phyloP scores from a whole-genome alignment of 1,140 invertebrate genomes.

The Hycleus phaleratus region DNA sequence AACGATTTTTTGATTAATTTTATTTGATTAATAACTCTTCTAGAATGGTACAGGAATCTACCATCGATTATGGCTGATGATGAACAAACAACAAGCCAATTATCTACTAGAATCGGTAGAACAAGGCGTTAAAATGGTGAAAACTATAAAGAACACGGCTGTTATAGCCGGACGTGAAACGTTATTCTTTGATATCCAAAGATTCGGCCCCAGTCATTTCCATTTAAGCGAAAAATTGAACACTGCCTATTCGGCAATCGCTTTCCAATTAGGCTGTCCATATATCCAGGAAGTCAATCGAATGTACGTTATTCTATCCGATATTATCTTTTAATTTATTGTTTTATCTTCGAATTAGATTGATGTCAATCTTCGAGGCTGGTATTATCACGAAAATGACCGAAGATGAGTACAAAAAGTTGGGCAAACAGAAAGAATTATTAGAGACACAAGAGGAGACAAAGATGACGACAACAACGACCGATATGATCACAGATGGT shows the following conservation, averaged over 20 bases:
- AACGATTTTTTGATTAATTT: not conserved
- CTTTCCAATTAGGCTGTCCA: constrained; percentile 62
- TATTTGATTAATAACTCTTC: constrained; percentile 7
- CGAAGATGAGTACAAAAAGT: constrained; percentile 57
- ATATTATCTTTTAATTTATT: constrained; percentile 1
- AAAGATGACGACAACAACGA: constrained; percentile 25
- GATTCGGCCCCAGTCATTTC: constrained; percentile 59
- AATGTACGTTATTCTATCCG: constrained; percentile 44
- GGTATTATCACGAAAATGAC: constrained; percentile 65
- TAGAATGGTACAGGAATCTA: constrained; percentile 68
- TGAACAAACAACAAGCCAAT: constrained; percentile 47
- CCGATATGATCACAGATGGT: not conserved
- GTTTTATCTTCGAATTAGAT: constrained; percentile 38
- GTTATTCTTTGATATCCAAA: constrained; percentile 59
- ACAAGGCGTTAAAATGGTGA: constrained; percentile 53
- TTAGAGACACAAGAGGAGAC: constrained; percentile 35
- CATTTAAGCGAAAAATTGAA: constrained; percentile 65
- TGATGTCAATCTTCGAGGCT: constrained; percentile 62
- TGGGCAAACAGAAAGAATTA: constrained; percentile 48
- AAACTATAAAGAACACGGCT: constrained; percentile 47
- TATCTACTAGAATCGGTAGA: constrained; percentile 57
- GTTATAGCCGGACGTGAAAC: constrained; percentile 61
- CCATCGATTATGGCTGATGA: constrained; percentile 53
- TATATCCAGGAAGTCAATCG: constrained; percentile 60
- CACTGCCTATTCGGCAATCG: constrained; percentile 63